Evolutionary conservation across 2,797 vertebrate genomes (phyloP), one percentile per base, ranked within the genome.

Genomic region (Neomorphus geoffroyi): DNA sequence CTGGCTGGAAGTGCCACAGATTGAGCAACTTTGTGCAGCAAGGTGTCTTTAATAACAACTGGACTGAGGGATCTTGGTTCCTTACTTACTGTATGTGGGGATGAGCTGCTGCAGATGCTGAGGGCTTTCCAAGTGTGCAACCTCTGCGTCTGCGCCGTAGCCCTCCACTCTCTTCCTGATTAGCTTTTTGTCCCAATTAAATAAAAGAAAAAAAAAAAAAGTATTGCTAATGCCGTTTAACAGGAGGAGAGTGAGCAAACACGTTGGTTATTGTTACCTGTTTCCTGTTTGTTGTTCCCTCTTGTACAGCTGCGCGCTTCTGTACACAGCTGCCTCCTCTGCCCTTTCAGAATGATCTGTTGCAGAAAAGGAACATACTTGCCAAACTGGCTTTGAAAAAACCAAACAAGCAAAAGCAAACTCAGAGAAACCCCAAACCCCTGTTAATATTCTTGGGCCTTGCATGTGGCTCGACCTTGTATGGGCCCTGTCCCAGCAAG

Each of bases 251-350:
- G 50, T 2, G 16, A 88, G 72, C 73, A 89, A 96, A 92, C 86
- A 62, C 4, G 0, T 67, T 50, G 45, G 81, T 93, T 96, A 96
- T 95, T 96, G 96, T 97, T 94, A 97, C 95, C 94, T 91, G 64
- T 83, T 94, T 89, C 92, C 91, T 94, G 93, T 95, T 95, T 90
- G 95, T 72, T 95, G 67, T 95, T 93, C 84, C 65, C 48, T 85
- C 51, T 73, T 0, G 1, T 80, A 85, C 96, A 97, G 95, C 97
- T 97, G 96, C 88, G 60, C 2, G 4, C 90, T 94, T 89, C 92
- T 96, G 90, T 86, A 65, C 94, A 87, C 96, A 97, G 94, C 95
- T 97, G 97, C 90, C 91, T 86, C 84, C 71, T 51, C 65, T 82
- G 88, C 91, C 77, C 77, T 97, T 92, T 94, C 84, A 37, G 53